Percentiles rank a stretch among this genome's conserved stretches.
phyloP scores from a whole-genome alignment of 2,113 vertebrate genomes.

The Megaceryle torquata region DNA sequence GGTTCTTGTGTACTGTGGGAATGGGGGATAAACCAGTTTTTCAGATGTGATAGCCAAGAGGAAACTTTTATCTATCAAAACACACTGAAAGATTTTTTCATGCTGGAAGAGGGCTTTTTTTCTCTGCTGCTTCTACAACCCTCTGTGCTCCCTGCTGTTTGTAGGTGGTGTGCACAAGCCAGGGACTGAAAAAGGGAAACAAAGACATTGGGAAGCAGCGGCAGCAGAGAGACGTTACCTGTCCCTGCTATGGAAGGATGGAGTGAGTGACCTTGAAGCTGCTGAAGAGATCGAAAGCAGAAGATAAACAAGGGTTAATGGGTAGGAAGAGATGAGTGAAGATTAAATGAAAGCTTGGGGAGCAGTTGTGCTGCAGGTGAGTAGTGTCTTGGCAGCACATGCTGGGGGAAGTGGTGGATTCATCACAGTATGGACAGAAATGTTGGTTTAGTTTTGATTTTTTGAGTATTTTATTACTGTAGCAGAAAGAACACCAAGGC shows the following conservation, averaged over 20 bases:
- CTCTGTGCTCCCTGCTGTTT: not conserved
- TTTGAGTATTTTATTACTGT: not conserved
- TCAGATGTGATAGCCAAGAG: not conserved
- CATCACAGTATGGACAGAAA: not conserved
- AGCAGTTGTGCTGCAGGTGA: too few relatives aligned
- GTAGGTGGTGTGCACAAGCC: not conserved
- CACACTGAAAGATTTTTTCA: not conserved
- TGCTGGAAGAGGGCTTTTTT: not conserved
- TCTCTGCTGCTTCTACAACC: not conserved
- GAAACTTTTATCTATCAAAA: not conserved
- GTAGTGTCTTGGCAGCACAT: not conserved
- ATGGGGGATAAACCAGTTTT: not conserved
- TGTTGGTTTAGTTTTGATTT: not conserved
- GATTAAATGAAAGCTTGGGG: not conserved
- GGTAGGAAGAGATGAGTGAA: fast-evolving
- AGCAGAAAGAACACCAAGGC: not conserved
- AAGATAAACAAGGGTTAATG: not conserved
- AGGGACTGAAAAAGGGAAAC: not conserved
- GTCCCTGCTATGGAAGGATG: not conserved
- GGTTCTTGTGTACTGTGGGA: fast-evolving
- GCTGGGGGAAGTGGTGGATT: not conserved
- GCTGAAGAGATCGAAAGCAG: not conserved
- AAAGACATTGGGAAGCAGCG: not conserved
- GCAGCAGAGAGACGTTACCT: not conserved
- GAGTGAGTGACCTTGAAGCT: not conserved